Percentiles rank a stretch among this genome's conserved stretches.
Evolutionary conservation across 1,140 invertebrate species (phyloP).

Genomic region (Dreissena rostriformis): DNA sequence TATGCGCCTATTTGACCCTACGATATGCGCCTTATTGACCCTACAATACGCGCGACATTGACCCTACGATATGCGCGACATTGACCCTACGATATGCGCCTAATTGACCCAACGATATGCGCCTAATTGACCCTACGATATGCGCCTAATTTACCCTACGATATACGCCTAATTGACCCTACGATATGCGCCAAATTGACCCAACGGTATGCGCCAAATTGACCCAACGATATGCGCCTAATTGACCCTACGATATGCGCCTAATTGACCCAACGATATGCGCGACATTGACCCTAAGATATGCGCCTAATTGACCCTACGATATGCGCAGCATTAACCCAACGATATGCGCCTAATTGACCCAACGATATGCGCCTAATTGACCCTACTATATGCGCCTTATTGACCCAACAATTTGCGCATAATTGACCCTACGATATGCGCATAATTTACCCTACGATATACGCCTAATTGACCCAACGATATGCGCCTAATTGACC

Average conservation of each 20-base stretch:
- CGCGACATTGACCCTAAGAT: background rate
- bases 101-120: background rate
- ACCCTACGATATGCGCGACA: background rate
- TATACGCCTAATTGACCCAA: background rate
- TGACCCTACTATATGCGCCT: background rate
- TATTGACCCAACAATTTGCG: background rate
- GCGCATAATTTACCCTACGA: background rate
- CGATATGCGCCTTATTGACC: background rate
- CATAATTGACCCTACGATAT: background rate
- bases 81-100: background rate
- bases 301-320: too few species aligned
- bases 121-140: background rate
- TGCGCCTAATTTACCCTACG: background rate
- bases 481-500: background rate
- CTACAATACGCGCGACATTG: background rate
- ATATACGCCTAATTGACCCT: background rate
- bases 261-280: background rate
- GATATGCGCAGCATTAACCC: too few species aligned
- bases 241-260: background rate
- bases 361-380: background rate
- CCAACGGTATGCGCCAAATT: background rate
- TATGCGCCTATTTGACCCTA: background rate
- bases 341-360: too few species aligned
- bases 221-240: background rate
- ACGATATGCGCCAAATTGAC: background rate